Base-by-base conservation (phyloP, 2,797 vertebrate genomes). In the Pseudomugil gertrudae region DNA sequence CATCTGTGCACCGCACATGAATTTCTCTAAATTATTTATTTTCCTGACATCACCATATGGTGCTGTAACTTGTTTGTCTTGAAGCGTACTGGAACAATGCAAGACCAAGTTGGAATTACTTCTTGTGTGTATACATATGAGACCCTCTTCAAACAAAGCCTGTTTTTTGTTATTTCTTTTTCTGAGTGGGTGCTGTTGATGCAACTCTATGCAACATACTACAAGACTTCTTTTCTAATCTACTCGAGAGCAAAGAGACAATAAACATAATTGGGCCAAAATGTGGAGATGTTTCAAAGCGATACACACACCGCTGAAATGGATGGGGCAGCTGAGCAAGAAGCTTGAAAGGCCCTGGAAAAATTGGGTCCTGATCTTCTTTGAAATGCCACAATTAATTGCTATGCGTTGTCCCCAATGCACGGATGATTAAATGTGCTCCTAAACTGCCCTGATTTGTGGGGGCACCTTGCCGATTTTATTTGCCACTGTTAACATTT, bases 401-500 rank as follows among this genome's bases (percentile, higher is more conserved):
- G 91, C 91, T 66, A 69, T 66, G 84, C 89, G 74, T 92, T 89
- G 88, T 91, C 84, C 88, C 91, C 87, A 84, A 92, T 76, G 90
- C 89, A 84, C 58, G 84, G 89, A 91, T 94, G 94, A 94, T 94
- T 94, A 94, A 94, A 94, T 89, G 85, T 93, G 92, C 92, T 94
- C 92, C 93, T 94, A 94, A 94, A 93, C 91, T 89, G 90, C 88
- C 87, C 92, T 95, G 94, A 95, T 94, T 95, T 94, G 93, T 94
- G 93, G 91, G 94, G 93, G 93, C 93, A 94, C 93, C 94, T 94
- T 94, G 92, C 92, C 87, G 88, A 93, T 94, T 94, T 94, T 94
- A 94, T 94, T 94, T 93, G 94, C 93, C 92, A 93, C 92, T 93
- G 93, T 94, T 94, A 95, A 95, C 94, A 94, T 95, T 95, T 95